These are phyloP conservation scores for Parapristionchus giblindavisi DNA, from an alignment of 2,888 invertebrate genomes.

Conservation along the genomic window DNA sequence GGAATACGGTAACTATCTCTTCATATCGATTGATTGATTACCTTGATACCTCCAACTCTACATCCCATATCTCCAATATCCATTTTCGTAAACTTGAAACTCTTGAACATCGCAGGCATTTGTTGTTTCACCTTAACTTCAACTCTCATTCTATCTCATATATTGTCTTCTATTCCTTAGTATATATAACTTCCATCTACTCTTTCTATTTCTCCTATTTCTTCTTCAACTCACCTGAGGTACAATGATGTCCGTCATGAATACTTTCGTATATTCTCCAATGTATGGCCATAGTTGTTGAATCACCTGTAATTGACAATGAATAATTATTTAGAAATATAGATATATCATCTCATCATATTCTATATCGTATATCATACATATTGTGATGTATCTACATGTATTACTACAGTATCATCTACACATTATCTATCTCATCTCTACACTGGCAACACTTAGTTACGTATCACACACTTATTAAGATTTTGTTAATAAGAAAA, in stretches of 20 bases:
- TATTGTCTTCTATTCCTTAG: neutral
- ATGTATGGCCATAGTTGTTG: conserved; percentile 86
- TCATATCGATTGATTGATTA: conserved; percentile 69
- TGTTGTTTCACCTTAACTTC: conserved; percentile 76
- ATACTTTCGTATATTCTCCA: conserved; percentile 84
- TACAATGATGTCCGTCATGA: conserved; percentile 87
- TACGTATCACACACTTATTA: too few species aligned
- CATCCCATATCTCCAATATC: conserved; percentile 82
- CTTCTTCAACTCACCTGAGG: conserved; percentile 76
- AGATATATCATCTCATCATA: neutral
- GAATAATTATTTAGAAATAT: neutral
- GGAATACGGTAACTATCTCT: neutral
- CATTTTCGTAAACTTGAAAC: conserved; percentile 92
- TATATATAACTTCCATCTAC: neutral
- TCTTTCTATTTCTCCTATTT: conserved; percentile 1
- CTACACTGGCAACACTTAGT: too few species aligned
- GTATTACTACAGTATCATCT: too few species aligned
- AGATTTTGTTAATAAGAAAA: too few species aligned
- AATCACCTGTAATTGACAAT: conserved; percentile 56
- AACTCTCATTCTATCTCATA: neutral
- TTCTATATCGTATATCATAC: too few species aligned
- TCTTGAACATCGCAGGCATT: conserved; percentile 82
- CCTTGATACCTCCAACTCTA: conserved; percentile 72
- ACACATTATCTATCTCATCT: too few species aligned
- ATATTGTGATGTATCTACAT: too few species aligned